phyloP scores from a whole-genome alignment of 2,113 vertebrate genomes.

The Zosterops hypoxanthus region DNA sequence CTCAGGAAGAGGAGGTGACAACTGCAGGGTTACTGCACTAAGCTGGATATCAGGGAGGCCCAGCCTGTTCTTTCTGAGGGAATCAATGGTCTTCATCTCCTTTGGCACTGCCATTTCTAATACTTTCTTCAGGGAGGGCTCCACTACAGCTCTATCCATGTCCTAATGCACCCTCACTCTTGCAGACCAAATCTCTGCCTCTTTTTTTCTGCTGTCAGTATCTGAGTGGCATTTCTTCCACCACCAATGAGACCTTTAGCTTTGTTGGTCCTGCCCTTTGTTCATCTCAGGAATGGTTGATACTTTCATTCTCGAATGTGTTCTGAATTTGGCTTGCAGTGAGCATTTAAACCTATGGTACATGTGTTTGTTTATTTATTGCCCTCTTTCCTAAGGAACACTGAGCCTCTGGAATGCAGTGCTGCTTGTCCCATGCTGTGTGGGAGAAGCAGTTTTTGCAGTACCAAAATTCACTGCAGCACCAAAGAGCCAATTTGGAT shows the following conservation, averaged over 20 bases:
- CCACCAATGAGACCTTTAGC: background rate
- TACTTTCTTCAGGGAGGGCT: background rate
- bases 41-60: background rate
- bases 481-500: background rate
- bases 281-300: background rate
- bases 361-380: background rate
- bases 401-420: background rate
- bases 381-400: background rate
- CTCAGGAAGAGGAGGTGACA: background rate
- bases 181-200: background rate
- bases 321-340: background rate
- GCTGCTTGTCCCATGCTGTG: background rate
- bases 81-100: background rate
- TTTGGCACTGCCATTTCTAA: background rate
- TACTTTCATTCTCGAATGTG: background rate
- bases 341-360: background rate
- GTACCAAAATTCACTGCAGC: background rate
- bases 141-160: fast-evolving
- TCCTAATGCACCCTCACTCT: background rate
- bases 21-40: background rate
- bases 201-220: background rate
- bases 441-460: background rate
- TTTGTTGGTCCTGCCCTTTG: background rate
- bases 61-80: background rate
- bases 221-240: background rate